These are phyloP conservation scores for Butastur rufipennis DNA, from an alignment of 2,113 vertebrate species.

Conservation along the genomic window DNA sequence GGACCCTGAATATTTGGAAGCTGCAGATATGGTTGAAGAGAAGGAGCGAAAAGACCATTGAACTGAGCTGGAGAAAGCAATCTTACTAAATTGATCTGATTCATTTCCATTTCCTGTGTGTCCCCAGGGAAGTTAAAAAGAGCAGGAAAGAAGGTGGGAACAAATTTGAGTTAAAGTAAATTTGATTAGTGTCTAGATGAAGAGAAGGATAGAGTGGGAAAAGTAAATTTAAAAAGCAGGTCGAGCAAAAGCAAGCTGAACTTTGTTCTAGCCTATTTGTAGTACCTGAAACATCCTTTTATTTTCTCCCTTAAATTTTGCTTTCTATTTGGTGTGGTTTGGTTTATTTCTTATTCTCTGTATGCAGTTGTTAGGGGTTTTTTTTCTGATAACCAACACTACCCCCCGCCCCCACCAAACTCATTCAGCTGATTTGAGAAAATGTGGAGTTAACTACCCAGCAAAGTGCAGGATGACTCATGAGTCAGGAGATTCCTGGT, in stretches of 20 bases:
- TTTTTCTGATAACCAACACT: neutral
- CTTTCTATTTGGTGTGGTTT: neutral
- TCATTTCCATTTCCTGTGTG: neutral
- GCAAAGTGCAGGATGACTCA: neutral
- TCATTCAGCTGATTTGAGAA: neutral
- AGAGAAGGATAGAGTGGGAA: neutral
- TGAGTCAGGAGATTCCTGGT: neutral
- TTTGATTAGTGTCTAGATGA: neutral
- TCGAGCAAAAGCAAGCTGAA: neutral
- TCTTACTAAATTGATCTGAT: neutral
- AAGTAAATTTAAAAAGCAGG: neutral
- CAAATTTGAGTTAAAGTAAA: neutral
- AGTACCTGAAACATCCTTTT: neutral
- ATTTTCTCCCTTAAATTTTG: neutral
- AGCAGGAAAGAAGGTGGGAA: neutral
- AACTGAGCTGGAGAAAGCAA: neutral
- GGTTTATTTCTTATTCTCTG: neutral
- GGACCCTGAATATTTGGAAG: neutral
- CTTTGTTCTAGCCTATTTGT: neutral
- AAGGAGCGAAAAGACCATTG: neutral
- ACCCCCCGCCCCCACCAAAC: fast-evolving
- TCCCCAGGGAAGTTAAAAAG: neutral
- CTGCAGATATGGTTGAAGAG: neutral
- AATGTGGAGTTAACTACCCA: neutral
- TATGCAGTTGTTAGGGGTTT: neutral